These are phyloP conservation scores for Branchellion lobata DNA, from an alignment of 2,888 invertebrate genomes.

Conservation along the genomic window DNA sequence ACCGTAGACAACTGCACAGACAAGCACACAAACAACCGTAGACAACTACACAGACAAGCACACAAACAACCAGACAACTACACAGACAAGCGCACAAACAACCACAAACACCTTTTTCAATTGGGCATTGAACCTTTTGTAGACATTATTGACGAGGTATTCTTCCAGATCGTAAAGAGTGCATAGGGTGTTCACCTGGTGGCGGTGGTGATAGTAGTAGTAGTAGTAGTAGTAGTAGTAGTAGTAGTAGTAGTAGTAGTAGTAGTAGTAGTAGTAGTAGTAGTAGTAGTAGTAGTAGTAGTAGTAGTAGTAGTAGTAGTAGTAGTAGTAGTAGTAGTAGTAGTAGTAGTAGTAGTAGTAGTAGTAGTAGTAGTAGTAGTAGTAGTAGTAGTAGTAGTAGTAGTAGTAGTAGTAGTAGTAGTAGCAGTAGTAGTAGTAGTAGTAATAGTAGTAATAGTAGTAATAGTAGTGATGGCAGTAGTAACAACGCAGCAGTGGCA, in stretches of 20 bases:
- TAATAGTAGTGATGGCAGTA: neutral
- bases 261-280: neutral
- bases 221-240: neutral
- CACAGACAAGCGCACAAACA: no score
- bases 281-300: neutral
- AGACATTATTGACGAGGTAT: no score
- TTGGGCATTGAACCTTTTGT: no score
- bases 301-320: neutral
- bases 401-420: neutral
- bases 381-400: neutral
- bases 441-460: neutral
- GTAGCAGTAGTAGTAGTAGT: neutral
- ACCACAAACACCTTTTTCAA: no score
- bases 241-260: no score
- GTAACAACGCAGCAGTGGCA: neutral
- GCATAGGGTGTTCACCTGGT: no score
- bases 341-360: neutral
- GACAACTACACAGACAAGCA: no score
- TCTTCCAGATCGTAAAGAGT: no score
- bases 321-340: neutral
- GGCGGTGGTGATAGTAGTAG: no score
- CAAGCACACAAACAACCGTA: no score
- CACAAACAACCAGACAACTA: no score
- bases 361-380: neutral
- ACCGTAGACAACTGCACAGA: no score